These are phyloP conservation scores for Clivina fossor DNA, from an alignment of 2,888 invertebrate species.

Conservation along the genomic window DNA sequence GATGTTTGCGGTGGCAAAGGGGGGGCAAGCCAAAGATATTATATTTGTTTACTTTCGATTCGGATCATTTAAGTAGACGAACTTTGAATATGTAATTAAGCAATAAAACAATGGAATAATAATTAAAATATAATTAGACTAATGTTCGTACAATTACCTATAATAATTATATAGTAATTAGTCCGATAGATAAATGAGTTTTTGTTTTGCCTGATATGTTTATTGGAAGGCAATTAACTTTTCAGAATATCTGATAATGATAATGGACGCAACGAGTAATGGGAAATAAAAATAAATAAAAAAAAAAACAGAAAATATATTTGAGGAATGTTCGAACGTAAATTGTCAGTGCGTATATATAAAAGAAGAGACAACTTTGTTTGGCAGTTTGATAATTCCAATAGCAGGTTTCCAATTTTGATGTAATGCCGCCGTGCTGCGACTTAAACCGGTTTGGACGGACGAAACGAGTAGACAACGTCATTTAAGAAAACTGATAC, in stretches of 20 bases:
- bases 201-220: too few relatives aligned
- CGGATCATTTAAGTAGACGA: not conserved
- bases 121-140: conserved; percentile 13
- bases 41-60: not conserved
- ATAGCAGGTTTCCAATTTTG: conserved; percentile 26
- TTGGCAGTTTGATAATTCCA: not conserved
- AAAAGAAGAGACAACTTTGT: not conserved
- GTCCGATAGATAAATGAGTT: too few relatives aligned
- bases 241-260: too few relatives aligned
- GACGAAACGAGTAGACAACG: conserved; percentile 25
- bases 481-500: conserved; percentile 25
- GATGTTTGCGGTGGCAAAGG: too few relatives aligned
- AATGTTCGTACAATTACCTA: not conserved
- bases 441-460: conserved; percentile 14
- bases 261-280: too few relatives aligned
- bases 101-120: not conserved
- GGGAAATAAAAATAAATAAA: too few relatives aligned
- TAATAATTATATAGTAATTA: too few relatives aligned
- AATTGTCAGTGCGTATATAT: too few relatives aligned
- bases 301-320: too few relatives aligned
- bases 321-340: not conserved
- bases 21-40: not conserved
- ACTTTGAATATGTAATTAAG: conserved; percentile 10
- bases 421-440: not conserved
- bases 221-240: not conserved